Evolutionary conservation across 2,888 invertebrate species (phyloP).

Genomic region (Helicoverpa assulta): DNA sequence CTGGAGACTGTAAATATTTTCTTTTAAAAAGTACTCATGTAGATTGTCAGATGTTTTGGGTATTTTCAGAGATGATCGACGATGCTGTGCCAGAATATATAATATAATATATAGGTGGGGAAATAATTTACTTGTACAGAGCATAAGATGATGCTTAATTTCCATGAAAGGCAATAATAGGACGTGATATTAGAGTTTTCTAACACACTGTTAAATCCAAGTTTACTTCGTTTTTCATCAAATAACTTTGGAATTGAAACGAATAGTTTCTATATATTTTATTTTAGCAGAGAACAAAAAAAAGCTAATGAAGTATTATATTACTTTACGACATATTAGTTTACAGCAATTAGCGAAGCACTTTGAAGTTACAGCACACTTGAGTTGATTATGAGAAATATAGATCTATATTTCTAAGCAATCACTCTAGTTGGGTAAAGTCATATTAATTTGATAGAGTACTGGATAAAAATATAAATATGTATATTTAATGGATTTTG

Average conservation of each 20-base stretch:
- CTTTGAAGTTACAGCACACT: constrained; percentile 39
- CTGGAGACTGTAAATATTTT: constrained; percentile 70
- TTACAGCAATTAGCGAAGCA: constrained; percentile 40
- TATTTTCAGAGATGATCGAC: constrained; percentile 41
- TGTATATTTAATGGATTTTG: constrained; percentile 30
- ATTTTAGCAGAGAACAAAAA: no score
- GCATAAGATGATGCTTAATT: background rate
- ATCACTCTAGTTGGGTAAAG: constrained; percentile 38
- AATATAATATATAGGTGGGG: no score
- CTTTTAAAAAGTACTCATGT: constrained; percentile 63
- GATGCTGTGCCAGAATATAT: constrained; percentile 14
- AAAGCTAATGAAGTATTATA: no score
- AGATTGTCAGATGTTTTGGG: constrained; percentile 65
- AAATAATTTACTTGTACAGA: background rate
- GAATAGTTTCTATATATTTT: no score
- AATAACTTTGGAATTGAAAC: no score
- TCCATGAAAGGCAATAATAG: background rate
- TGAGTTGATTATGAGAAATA: constrained; percentile 54
- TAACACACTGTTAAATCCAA: background rate
- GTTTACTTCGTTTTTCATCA: no score
- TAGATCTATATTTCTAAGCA: constrained; percentile 36
- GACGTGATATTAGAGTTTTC: background rate
- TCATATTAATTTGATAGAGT: constrained; percentile 49
- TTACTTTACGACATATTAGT: no score
- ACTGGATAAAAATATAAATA: constrained; percentile 43